phyloP scores from a whole-genome alignment of 2,888 invertebrate species.

The Cenopis cana region DNA sequence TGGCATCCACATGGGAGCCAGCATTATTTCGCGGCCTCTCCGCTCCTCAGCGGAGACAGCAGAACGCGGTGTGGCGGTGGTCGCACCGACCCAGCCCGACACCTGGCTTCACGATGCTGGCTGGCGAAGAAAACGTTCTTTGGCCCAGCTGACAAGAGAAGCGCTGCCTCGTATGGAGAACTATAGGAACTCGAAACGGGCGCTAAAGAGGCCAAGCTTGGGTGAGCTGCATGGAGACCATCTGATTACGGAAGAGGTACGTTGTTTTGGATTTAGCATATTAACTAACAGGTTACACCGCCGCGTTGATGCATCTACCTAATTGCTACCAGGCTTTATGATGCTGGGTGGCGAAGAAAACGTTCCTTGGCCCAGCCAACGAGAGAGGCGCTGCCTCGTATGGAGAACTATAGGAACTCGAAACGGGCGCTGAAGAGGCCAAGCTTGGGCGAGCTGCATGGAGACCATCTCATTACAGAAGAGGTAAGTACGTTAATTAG shows the following conservation, averaged over 20 bases:
- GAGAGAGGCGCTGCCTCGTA: conserved; percentile 91
- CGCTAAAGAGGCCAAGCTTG: conserved; percentile 92
- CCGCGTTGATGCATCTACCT: conserved; percentile 50
- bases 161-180: conserved; percentile 92
- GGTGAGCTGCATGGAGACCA: conserved; percentile 92
- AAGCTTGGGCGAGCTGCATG: conserved; percentile 93
- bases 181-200: conserved; percentile 91
- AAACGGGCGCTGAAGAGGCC: conserved; percentile 91
- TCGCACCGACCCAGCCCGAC: conserved; percentile 60
- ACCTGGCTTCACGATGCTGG: conserved; percentile 80
- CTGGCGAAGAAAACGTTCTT: conserved; percentile 82
- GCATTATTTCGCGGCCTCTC: conserved; percentile 74
- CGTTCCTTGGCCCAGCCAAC: conserved; percentile 88
- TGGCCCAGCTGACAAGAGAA: conserved; percentile 90
- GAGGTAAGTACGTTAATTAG: too few species aligned
- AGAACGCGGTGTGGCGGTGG: conserved; percentile 59
- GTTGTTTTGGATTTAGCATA: conserved; percentile 42
- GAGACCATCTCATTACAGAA: too few species aligned
- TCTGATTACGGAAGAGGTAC: conserved; percentile 76
- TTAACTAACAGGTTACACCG: not conserved
- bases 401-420: conserved; percentile 93
- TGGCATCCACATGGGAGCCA: conserved; percentile 79
- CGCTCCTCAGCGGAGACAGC: conserved; percentile 68
- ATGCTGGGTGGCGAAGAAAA: conserved; percentile 80
- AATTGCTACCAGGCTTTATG: conserved; percentile 74